Conservation (phyloP, 2,797 vertebrate species). For the Oreonectes daqikongensis region DNA sequence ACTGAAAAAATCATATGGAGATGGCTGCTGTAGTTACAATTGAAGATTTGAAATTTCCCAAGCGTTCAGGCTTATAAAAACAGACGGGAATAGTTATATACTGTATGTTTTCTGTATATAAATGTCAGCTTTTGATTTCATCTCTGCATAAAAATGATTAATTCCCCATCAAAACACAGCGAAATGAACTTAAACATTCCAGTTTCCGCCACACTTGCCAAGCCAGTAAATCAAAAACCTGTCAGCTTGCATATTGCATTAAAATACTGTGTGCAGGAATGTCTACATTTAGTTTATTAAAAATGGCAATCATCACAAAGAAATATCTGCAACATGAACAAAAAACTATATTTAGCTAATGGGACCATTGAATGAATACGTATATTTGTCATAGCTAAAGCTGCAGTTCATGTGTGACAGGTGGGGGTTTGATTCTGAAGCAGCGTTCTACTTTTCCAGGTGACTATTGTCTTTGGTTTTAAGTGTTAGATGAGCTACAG, state of each 20-base stretch:
- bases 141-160: neutral
- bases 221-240: neutral
- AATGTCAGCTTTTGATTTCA: neutral
- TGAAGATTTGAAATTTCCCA: neutral
- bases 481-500: too few species aligned
- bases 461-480: too few species aligned
- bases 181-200: neutral
- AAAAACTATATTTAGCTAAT: too few species aligned
- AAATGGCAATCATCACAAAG: too few species aligned
- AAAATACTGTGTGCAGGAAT: too few species aligned
- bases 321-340: too few species aligned
- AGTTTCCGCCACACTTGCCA: neutral
- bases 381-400: too few species aligned
- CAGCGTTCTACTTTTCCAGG: too few species aligned
- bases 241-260: neutral
- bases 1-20: neutral
- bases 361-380: too few species aligned
- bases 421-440: too few species aligned
- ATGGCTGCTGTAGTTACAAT: neutral
- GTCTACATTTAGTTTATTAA: too few species aligned
- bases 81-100: neutral
- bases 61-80: neutral
- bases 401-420: too few species aligned
- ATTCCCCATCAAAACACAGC: neutral
- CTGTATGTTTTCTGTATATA: neutral